phyloP scores from a whole-genome alignment of 2,888 invertebrate species.

The Mesopsocus fuscifrons region DNA sequence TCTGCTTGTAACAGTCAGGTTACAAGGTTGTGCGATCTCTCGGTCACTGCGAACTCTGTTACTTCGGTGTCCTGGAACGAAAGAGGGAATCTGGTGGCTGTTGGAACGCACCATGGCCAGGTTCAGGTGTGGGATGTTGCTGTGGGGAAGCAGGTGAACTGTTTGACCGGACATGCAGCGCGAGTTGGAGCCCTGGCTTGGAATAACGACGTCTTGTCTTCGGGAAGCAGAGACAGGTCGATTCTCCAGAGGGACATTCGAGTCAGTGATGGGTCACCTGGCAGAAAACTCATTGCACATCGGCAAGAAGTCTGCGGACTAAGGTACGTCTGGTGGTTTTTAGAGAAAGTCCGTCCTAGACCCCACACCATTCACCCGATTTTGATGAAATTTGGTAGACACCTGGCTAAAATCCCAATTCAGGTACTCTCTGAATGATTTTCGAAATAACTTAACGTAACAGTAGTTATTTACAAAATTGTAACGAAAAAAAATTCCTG shows the following conservation, averaged over 20 bases:
- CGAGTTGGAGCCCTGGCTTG: slow-evolving; percentile 87
- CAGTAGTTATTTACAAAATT: too few relatives aligned
- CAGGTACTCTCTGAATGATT: too few relatives aligned
- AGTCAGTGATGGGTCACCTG: slow-evolving; percentile 47
- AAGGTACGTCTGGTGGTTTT: background rate
- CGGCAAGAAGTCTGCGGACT: slow-evolving; percentile 59
- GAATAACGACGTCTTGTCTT: slow-evolving; percentile 93
- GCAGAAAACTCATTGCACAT: slow-evolving; percentile 74
- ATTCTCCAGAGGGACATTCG: slow-evolving; percentile 90
- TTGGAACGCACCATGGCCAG: slow-evolving; percentile 93
- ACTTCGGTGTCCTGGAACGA: slow-evolving; percentile 99
- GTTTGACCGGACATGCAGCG: slow-evolving; percentile 80
- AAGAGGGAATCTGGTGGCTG: slow-evolving; percentile 87
- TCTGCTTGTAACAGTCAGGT: slow-evolving; percentile 98
- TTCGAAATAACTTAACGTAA: too few relatives aligned
- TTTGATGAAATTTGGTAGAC: too few relatives aligned
- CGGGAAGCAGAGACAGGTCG: slow-evolving; percentile 83
- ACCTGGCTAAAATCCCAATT: too few relatives aligned
- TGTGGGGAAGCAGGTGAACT: slow-evolving; percentile 75
- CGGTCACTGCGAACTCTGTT: slow-evolving; percentile 82
- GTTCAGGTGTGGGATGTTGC: slow-evolving; percentile 98
- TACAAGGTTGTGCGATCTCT: slow-evolving; percentile 86
- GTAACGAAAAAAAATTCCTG: too few relatives aligned
- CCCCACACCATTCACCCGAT: too few relatives aligned
- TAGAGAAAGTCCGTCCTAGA: slow-evolving; percentile 90